A percentile compares a stretch with the other conserved stretches of the same genome.
Conservation (phyloP, 2,888 invertebrate species). For the Cacoxenus indagator region DNA sequence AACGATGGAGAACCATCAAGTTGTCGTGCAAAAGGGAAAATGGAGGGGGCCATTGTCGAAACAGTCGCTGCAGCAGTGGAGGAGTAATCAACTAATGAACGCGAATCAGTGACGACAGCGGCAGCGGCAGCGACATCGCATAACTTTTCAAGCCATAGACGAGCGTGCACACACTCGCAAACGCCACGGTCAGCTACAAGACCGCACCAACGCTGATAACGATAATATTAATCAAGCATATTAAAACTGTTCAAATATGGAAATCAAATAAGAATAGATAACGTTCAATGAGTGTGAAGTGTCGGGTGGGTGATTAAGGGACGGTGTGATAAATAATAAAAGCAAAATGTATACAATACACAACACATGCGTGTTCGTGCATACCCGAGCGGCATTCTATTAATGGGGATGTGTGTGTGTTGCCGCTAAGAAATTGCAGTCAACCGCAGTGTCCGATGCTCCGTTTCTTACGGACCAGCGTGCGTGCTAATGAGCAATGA, state of each 20-base stretch:
- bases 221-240: background rate
- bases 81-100: slow-evolving; percentile 3
- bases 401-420: background rate
- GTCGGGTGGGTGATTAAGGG: no score
- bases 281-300: no score
- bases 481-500: slow-evolving; percentile 41
- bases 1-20: no score
- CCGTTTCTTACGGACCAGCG: background rate
- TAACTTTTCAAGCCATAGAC: background rate
- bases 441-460: no score
- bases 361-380: background rate
- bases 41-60: slow-evolving; percentile 9
- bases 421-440: background rate
- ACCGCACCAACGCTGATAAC: background rate
- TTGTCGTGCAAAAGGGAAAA: slow-evolving; percentile 8
- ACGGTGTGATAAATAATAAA: no score
- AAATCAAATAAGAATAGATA: background rate
- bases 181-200: no score
- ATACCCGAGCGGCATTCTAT: background rate
- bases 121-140: slow-evolving; percentile 1
- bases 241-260: background rate
- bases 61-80: slow-evolving; percentile 10
- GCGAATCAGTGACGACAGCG: background rate
- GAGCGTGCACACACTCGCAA: background rate
- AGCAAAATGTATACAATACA: background rate